Percentiles rank a stretch among this genome's conserved stretches.
phyloP scores from a whole-genome alignment of 2,888 invertebrate species.

The Carcina quercana region DNA sequence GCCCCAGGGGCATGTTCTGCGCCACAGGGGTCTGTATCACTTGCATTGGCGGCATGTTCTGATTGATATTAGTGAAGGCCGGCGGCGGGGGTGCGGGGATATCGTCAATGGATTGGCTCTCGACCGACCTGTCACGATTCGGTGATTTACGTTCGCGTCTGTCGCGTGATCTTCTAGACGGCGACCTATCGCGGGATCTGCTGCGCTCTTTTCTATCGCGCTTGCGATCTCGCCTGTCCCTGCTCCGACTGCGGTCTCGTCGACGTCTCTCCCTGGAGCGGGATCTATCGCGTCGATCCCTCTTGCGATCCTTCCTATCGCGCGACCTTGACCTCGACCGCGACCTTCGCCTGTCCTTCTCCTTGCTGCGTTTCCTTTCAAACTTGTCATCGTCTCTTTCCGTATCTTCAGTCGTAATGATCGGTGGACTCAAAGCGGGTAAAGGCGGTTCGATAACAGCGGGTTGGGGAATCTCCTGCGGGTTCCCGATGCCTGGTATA shows the following conservation, averaged over 20 bases:
- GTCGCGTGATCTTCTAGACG: conserved; percentile 63
- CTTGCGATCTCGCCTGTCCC: conserved; percentile 66
- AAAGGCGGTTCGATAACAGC: conserved; percentile 63
- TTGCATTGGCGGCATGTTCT: conserved; percentile 12
- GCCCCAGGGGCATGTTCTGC: conserved; percentile 10
- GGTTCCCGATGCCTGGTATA: conserved; percentile 59
- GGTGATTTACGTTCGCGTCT: conserved; percentile 63
- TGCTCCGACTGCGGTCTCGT: conserved; percentile 74
- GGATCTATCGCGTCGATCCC: conserved; percentile 66
- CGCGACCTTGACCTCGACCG: conserved; percentile 51
- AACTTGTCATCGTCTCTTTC: conserved; percentile 46
- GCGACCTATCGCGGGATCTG: conserved; percentile 70
- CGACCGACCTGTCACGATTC: conserved; percentile 23
- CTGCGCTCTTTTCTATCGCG: conserved; percentile 70
- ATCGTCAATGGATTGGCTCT: conserved; percentile 14
- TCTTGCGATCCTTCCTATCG: conserved; percentile 56
- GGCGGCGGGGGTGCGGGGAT: conserved; percentile 17
- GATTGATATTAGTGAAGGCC: conserved; percentile 19
- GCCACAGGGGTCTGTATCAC: conserved; percentile 6
- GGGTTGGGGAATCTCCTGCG: conserved; percentile 61
- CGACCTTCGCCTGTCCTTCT: conserved; percentile 41
- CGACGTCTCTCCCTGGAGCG: conserved; percentile 75
- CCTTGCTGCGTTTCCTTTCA: conserved; percentile 43
- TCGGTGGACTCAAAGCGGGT: conserved; percentile 42
- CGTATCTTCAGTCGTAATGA: conserved; percentile 27